Conservation (phyloP, 2,113 vertebrate species). For the Nycticebus coucang region DNA sequence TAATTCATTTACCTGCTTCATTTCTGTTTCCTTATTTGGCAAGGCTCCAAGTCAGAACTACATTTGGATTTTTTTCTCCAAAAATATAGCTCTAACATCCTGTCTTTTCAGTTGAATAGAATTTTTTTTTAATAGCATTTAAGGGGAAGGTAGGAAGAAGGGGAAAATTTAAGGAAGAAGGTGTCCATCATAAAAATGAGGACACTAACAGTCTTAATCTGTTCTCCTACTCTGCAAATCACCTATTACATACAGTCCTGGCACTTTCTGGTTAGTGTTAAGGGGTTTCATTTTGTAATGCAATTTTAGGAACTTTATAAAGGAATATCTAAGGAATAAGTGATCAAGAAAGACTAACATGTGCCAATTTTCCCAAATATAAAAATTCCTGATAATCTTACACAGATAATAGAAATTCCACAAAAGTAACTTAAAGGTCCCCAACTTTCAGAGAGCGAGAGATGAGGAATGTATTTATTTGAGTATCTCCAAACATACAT, state of each 20-base stretch:
- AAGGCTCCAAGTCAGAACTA: background rate
- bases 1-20: background rate
- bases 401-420: constrained; percentile 8
- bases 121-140: background rate
- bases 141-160: background rate
- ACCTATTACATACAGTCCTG: background rate
- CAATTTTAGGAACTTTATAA: background rate
- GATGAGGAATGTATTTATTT: background rate
- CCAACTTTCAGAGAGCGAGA: background rate
- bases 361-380: background rate
- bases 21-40: background rate
- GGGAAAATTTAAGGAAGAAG: background rate
- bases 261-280: background rate
- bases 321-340: background rate
- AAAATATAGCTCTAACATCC: background rate
- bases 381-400: constrained; percentile 29
- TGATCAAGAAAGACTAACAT: background rate
- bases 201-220: background rate
- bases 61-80: background rate
- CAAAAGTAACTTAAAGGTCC: background rate
- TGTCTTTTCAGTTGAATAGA: background rate
- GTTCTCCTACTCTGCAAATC: background rate
- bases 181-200: background rate
- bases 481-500: background rate
- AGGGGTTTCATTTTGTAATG: background rate